These are phyloP conservation scores for Neosilurus hyrtlii DNA, from an alignment of 2,797 vertebrate species.

Conservation along the genomic window DNA sequence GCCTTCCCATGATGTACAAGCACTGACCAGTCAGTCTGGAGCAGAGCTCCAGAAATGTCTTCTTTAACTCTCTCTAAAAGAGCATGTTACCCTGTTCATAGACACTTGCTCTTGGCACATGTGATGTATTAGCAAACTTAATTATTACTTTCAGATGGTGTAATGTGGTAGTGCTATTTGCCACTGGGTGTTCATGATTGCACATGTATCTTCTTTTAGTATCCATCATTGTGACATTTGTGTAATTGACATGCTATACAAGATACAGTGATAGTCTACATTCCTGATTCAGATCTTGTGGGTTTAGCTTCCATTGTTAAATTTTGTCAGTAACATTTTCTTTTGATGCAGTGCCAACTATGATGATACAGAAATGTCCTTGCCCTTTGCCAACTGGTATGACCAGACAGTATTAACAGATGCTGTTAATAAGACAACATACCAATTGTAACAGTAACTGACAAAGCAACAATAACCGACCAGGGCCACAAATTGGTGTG, in stretches of 20 bases:
- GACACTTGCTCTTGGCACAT: slow-evolving; percentile 49
- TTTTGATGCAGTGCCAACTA: slow-evolving; percentile 7
- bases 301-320: slow-evolving; percentile 9
- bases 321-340: slow-evolving; percentile 5
- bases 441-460: background rate
- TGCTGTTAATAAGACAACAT: slow-evolving; percentile 62
- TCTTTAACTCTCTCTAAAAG: slow-evolving; percentile 46
- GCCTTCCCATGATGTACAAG: slow-evolving; percentile 61
- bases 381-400: background rate
- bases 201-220: background rate
- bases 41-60: slow-evolving; percentile 57
- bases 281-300: background rate
- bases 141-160: slow-evolving; percentile 54
- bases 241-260: slow-evolving; percentile 34
- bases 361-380: slow-evolving; percentile 15
- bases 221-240: background rate
- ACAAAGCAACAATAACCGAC: slow-evolving; percentile 52
- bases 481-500: slow-evolving; percentile 51
- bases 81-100: slow-evolving; percentile 26
- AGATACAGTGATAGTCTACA: slow-evolving; percentile 13
- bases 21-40: slow-evolving; percentile 55
- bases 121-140: slow-evolving; percentile 42
- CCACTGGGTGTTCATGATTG: slow-evolving; percentile 20
- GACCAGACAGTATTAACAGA: slow-evolving; percentile 49
- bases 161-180: slow-evolving; percentile 18